Base-by-base conservation (phyloP, 2,888 invertebrate genomes). In the Chymomyza amoena region DNA sequence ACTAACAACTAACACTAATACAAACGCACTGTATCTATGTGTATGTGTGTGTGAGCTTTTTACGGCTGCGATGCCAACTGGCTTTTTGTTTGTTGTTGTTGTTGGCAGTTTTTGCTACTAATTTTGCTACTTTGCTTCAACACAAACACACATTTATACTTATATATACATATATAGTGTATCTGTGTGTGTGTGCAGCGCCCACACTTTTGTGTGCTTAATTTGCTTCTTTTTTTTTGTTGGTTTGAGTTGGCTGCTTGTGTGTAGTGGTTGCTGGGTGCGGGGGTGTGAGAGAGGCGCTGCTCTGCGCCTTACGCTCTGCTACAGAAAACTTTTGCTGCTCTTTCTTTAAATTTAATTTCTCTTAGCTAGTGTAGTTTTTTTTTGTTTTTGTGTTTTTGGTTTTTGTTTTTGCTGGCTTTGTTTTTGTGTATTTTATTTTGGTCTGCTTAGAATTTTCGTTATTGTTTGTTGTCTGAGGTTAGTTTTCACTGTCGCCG, bases 391-490 rank as follows among this genome's bases (percentile, higher is more conserved):
- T 5, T n/a, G 13, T 32, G 0, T 20, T 28, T 83, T 82, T 72
- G 67, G 64, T 61, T 64, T 59, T 39, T 60, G 20, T 28, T 60
- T 60, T 20, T 10, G 60, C 10, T 60, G n/a, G 18, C 36, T 60
- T 60, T 32, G n/a, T 25, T 60, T 32, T 60, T 54, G 18, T 62
- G n/a, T 62, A 51, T 45, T 39, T 56, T 36, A 45, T 45, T 39
- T 65, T 56, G 28, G 36, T 3, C 69, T 87, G 85, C 87, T 87
- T 80, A 84, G 84, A 85, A 84, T 87, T 82, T 87, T 81, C 83
- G 81, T 78, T 81, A 84, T 85, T 84, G 83, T 84, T 84, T 84
- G 85, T 87, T 87, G 87, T 84, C 85, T 85, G 81, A 87, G 84
- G 87, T 87, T 85, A 85, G 87, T 85, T 84, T 84, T 84, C 84